Evolutionary conservation across 1,140 invertebrate genomes (phyloP).

Genomic region (Zelostemma sp.): DNA sequence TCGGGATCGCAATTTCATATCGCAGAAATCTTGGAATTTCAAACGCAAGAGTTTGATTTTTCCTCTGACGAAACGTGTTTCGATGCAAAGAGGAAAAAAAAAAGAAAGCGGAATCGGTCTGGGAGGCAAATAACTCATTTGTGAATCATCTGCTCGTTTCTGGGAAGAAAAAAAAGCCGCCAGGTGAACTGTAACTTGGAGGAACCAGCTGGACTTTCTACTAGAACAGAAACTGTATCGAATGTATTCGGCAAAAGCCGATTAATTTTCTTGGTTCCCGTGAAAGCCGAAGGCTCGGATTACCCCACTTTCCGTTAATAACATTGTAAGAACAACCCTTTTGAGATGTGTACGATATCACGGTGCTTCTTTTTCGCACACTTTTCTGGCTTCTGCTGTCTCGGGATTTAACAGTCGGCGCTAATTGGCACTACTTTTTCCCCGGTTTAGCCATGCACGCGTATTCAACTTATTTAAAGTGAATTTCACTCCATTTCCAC

Average conservation of each 20-base stretch:
- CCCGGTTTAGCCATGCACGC: too few relatives aligned
- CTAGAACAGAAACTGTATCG: neutral
- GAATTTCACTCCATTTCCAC: too few relatives aligned
- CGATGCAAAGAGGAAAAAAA: neutral
- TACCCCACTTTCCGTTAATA: neutral
- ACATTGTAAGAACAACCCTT: conserved; percentile 26
- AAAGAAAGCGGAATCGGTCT: neutral
- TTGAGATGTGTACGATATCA: conserved; percentile 37
- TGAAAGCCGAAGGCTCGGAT: too few relatives aligned
- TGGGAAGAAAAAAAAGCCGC: neutral
- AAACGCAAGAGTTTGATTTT: neutral
- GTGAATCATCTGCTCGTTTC: conserved; percentile 3
- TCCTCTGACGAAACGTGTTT: neutral
- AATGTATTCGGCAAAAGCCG: neutral
- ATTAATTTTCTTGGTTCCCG: too few relatives aligned
- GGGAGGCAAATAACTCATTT: neutral
- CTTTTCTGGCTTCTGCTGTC: conserved; percentile 36
- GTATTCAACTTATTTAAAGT: too few relatives aligned
- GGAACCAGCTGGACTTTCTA: conserved; percentile 4
- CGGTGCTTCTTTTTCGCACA: conserved; percentile 48
- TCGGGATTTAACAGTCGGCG: conserved; percentile 30
- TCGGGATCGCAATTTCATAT: too few relatives aligned
- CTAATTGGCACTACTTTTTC: conserved; percentile 46
- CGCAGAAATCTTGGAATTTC: neutral
- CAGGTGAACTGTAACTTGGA: neutral